A percentile compares a stretch with the other conserved stretches of the same genome.
phyloP scores from a whole-genome alignment of 2,797 vertebrate species.

The Fistularia commersonii region DNA sequence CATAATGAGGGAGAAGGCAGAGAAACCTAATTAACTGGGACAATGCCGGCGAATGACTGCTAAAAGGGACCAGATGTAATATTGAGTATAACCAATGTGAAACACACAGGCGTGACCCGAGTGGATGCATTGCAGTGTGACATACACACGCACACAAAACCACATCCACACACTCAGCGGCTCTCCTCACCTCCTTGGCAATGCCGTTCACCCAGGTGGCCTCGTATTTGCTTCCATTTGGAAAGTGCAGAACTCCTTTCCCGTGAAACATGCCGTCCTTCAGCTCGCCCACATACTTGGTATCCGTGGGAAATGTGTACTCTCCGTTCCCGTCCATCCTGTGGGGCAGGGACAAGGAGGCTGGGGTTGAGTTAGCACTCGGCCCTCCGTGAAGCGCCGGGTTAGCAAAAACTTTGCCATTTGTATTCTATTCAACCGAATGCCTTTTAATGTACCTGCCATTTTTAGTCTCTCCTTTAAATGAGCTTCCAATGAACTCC shows the following conservation, averaged over 20 bases:
- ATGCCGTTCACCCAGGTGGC: slow-evolving; percentile 84
- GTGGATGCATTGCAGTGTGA: slow-evolving; percentile 26
- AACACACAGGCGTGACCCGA: slow-evolving; percentile 44
- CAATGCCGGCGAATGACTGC: slow-evolving; percentile 64
- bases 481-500: slow-evolving; percentile 79
- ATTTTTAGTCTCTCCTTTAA: slow-evolving; percentile 69
- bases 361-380: too few relatives aligned
- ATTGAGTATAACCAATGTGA: slow-evolving; percentile 63
- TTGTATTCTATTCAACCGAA: background rate
- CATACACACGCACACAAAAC: slow-evolving; percentile 13
- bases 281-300: slow-evolving; percentile 83
- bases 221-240: slow-evolving; percentile 80
- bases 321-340: slow-evolving; percentile 87
- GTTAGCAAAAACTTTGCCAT: slow-evolving; percentile 1
- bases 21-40: slow-evolving; percentile 65
- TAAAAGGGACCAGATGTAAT: slow-evolving; percentile 69
- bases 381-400: too few relatives aligned
- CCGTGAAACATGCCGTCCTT: slow-evolving; percentile 93
- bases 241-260: slow-evolving; percentile 82
- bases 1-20: slow-evolving; percentile 22
- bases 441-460: slow-evolving; percentile 70
- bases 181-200: slow-evolving; percentile 75
- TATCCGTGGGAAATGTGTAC: slow-evolving; percentile 82
- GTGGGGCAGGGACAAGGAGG: background rate
- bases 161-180: slow-evolving; percentile 4